Percentiles rank a stretch among this genome's conserved stretches.
phyloP scores from a whole-genome alignment of 2,797 vertebrate species.

The Rhabdomys pumilio region DNA sequence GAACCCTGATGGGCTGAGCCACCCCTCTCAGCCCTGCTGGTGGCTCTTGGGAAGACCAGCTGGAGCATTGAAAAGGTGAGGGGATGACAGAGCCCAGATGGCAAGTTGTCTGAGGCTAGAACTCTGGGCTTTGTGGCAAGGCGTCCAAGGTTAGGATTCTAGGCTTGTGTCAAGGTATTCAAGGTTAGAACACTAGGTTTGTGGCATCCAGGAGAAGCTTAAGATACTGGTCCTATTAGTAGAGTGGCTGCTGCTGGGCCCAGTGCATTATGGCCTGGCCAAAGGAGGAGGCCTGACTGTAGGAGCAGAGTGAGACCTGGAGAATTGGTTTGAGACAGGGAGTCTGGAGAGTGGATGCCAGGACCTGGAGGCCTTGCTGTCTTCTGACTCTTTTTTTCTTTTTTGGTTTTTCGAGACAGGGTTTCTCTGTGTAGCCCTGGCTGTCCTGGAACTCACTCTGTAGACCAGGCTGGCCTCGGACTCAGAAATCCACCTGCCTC shows the following conservation, averaged over 20 bases:
- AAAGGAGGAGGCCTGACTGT: neutral
- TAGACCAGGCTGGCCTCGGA: no score
- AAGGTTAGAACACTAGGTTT: neutral
- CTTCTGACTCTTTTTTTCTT: neutral
- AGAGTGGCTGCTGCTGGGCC: neutral
- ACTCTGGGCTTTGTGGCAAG: no score
- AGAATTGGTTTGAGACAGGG: no score
- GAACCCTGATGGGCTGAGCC: neutral
- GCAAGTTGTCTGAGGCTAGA: neutral
- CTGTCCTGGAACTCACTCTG: no score
- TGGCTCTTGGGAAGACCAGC: neutral
- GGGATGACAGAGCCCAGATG: neutral
- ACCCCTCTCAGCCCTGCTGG: neutral
- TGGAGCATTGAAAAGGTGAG: neutral
- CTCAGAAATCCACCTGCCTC: no score
- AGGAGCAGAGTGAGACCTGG: neutral
- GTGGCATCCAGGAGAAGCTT: accelerated
- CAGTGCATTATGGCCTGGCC: neutral
- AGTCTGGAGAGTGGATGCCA: neutral
- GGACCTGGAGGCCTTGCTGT: neutral
- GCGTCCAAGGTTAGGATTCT: no score
- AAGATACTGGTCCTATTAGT: neutral
- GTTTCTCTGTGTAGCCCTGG: no score
- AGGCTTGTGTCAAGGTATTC: neutral
- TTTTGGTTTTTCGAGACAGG: no score